These are phyloP conservation scores for Sphenodon punctatus DNA, from an alignment of 2,797 vertebrate genomes.

Conservation along the genomic window DNA sequence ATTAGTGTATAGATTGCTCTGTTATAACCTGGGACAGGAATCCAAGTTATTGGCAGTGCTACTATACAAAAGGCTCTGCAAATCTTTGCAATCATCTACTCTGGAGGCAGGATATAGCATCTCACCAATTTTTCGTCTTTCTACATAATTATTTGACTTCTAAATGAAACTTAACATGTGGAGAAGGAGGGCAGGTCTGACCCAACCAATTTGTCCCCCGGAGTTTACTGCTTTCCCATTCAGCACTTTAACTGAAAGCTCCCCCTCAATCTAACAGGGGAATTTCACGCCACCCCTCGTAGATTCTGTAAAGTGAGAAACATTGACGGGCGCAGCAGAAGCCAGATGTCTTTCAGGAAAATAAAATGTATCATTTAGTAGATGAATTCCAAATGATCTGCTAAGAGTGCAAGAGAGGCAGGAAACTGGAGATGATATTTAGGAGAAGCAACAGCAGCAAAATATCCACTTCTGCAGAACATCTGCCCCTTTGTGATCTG, in stretches of 20 bases:
- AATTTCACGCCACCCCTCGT: not conserved
- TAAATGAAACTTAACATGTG: not conserved
- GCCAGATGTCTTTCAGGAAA: not conserved
- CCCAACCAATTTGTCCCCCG: not conserved
- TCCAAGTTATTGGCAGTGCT: not conserved
- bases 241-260: not conserved
- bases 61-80: not conserved
- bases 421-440: not conserved
- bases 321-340: not conserved
- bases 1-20: not conserved
- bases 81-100: not conserved
- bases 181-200: not conserved
- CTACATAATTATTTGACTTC: not conserved
- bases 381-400: not conserved
- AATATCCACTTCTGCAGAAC: not conserved
- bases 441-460: not conserved
- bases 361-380: not conserved
- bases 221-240: not conserved
- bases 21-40: not conserved
- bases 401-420: not conserved
- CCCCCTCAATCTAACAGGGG: not conserved
- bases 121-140: not conserved
- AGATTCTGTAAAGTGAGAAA: not conserved
- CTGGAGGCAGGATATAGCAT: not conserved
- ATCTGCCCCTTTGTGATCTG: not conserved